phyloP scores from a whole-genome alignment of 2,113 vertebrate genomes.

The Orthonyx spaldingii region DNA sequence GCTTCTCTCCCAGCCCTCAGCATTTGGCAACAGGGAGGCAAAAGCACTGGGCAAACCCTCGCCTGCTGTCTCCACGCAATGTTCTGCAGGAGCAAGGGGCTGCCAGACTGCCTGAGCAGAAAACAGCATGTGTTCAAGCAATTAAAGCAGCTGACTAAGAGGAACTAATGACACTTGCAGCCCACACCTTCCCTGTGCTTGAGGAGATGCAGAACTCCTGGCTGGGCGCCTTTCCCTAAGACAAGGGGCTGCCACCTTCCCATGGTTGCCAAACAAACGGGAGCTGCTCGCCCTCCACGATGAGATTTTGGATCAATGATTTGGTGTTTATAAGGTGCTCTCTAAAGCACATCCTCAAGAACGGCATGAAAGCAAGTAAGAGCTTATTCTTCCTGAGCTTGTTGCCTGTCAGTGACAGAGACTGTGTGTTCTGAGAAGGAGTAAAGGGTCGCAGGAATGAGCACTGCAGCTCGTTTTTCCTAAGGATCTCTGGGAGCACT shows the following conservation, averaged over 20 bases:
- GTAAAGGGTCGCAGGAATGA: background rate
- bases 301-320: background rate
- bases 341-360: background rate
- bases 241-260: background rate
- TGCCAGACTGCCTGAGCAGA: accelerated
- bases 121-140: background rate
- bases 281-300: accelerated
- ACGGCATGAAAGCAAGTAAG: background rate
- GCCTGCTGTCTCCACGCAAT: accelerated
- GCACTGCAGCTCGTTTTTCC: background rate
- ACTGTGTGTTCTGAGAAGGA: background rate
- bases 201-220: background rate
- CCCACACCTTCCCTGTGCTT: background rate
- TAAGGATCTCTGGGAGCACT: background rate
- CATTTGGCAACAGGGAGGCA: background rate
- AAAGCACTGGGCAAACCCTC: background rate
- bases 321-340: background rate
- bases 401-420: background rate
- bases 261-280: accelerated
- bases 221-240: background rate
- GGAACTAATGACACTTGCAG: background rate
- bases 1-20: background rate
- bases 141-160: background rate
- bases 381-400: background rate
- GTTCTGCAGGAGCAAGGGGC: background rate